These are phyloP conservation scores for Luidia sarsii DNA, from an alignment of 53 echinoderm and acorn worm species.

Conservation along the genomic window DNA sequence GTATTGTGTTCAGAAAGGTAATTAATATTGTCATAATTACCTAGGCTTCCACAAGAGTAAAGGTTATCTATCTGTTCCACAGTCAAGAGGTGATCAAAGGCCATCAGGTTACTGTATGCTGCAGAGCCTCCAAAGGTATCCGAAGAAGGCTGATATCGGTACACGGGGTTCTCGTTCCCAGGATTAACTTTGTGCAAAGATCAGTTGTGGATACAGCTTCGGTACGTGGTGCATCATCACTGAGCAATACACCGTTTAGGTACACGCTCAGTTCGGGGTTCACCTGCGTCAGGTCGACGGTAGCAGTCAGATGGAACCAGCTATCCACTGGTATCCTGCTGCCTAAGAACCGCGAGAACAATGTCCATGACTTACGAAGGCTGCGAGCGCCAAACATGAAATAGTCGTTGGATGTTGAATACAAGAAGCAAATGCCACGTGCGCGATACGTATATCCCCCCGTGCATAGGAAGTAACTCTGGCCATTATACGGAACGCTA, in stretches of 20 bases:
- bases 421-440: neutral
- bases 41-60: slow-evolving; percentile 1
- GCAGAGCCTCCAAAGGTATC: neutral
- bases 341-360: neutral
- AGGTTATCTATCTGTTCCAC: neutral
- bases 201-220: too few relatives aligned
- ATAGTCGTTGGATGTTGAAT: neutral
- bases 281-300: too few relatives aligned
- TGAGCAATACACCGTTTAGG: too few relatives aligned
- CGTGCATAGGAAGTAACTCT: neutral
- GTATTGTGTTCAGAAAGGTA: too few relatives aligned
- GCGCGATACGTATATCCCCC: neutral
- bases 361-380: neutral
- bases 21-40: neutral
- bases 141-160: neutral
- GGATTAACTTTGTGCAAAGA: too few relatives aligned
- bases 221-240: too few relatives aligned
- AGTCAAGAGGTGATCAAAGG: neutral
- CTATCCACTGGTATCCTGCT: too few relatives aligned
- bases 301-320: too few relatives aligned
- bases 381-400: neutral
- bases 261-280: too few relatives aligned
- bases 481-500: neutral
- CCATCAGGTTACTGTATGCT: slow-evolving; percentile 15
- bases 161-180: too few relatives aligned